Evolutionary conservation across 2,797 vertebrate genomes (phyloP), one percentile per base, ranked within the genome.

Genomic region (Spea hammondii): DNA sequence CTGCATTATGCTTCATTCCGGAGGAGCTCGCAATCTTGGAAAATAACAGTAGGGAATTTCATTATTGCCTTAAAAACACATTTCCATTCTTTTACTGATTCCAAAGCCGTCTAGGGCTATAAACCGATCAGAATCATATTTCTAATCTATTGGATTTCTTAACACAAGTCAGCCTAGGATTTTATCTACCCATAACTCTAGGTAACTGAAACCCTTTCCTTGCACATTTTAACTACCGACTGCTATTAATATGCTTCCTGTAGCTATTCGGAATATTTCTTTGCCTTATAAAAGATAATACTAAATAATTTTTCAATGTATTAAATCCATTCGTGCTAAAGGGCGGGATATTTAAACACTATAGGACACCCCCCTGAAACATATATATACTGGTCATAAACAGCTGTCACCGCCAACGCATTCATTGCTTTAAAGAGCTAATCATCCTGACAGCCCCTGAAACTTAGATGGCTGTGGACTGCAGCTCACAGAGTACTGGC

Each of bases 71-170:
- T 47, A 13, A 59, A 49, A 73, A 65, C 32, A 49, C 60, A 74
- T 74, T 74, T 65, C 17, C 60, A 65, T 74, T 60, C 49, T 65
- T 74, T 65, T 51, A 53, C 60, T 8, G 49, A 65, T 65, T 74
- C n/a, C 60, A 13, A 11, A 10, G 59, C n/a, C n/a, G 70, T 62
- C 17, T 7, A 49, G n/a, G 32, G 72, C 72, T 65, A 74, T 74
- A 65, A 74, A 74, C 72, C 44, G 10, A 65, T 74, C 72, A 65
- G 48, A 74, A 74, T 74, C 60, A 32, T 74, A 65, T 74, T 74
- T 74, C 59, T 74, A 60, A 74, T 74, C 60, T 74, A 74, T 74
- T 74, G 72, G 54, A 65, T 74, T 74, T 65, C 60, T 65, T 65
- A 74, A 51, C 14, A 50, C 60, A 65, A 74, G 49, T 11, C 72